Evolutionary conservation across 92 coral and sea anemone species (phyloP).

Genomic region (Porites rus): DNA sequence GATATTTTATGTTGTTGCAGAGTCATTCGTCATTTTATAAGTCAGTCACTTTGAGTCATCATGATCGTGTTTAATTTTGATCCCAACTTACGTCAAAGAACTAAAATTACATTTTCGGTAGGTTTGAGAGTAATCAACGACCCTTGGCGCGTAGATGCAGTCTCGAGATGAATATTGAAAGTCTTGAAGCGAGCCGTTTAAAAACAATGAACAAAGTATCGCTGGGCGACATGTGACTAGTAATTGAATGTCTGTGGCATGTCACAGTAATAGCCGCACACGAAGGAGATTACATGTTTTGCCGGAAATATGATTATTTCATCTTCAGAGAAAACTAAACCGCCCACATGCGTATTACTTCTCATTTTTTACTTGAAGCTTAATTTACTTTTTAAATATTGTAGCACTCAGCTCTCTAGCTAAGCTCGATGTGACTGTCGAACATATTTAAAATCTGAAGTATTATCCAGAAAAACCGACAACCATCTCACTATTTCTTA

Average conservation of each 20-base stretch:
- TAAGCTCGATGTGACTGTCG: no score
- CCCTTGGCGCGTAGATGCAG: background rate
- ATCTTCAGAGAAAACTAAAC: background rate
- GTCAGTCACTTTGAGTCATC: no score
- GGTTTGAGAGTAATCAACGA: background rate
- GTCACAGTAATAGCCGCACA: background rate
- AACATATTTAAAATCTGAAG: background rate
- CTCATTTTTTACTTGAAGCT: background rate
- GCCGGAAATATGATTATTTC: conserved; percentile 17
- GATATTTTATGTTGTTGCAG: no score
- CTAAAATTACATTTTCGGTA: background rate
- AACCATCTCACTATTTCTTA: background rate
- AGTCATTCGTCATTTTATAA: no score
- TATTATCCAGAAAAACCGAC: background rate
- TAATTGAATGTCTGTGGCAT: background rate
- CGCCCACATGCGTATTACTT: background rate
- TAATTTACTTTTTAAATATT: no score
- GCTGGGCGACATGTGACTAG: background rate
- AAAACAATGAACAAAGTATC: background rate
- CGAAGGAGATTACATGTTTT: background rate
- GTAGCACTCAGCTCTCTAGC: no score
- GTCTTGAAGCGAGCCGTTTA: no score
- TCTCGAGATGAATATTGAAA: background rate
- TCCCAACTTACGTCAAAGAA: background rate
- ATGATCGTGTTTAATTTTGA: background rate